These are phyloP conservation scores for Craseonycteris thonglongyai DNA, from an alignment of 2,113 vertebrate genomes.

Conservation along the genomic window DNA sequence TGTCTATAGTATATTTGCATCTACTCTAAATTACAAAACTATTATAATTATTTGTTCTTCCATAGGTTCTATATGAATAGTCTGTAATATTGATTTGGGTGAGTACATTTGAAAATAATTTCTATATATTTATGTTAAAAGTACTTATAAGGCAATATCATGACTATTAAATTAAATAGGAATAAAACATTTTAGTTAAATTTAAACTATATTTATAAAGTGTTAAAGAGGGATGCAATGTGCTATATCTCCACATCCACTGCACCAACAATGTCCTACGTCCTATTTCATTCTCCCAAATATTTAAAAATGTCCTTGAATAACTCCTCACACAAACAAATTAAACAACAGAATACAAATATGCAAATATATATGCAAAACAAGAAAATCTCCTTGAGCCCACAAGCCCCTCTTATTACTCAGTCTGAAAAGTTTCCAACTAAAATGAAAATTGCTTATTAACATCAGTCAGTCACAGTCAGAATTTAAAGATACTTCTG, in stretches of 20 bases:
- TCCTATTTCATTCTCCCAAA: background rate
- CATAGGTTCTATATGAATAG: background rate
- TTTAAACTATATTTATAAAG: background rate
- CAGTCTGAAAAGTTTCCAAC: background rate
- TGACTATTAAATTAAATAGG: background rate
- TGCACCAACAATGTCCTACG: background rate
- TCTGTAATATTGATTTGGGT: background rate
- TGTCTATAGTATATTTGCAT: background rate
- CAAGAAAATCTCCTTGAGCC: background rate
- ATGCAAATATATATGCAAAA: background rate
- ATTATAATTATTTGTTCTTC: background rate
- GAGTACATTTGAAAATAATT: background rate
- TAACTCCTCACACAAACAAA: background rate
- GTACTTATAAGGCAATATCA: background rate
- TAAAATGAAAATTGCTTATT: background rate
- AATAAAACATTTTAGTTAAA: background rate
- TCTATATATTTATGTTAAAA: background rate
- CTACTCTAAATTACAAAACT: background rate
- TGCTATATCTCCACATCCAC: background rate
- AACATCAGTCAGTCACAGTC: background rate
- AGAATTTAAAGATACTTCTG: background rate
- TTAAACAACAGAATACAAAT: background rate
- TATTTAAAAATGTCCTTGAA: background rate
- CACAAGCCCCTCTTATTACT: too few species aligned
- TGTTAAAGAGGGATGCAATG: fast-evolving